Base-by-base conservation (phyloP, 2,797 vertebrate genomes). In the Prionace glauca region DNA sequence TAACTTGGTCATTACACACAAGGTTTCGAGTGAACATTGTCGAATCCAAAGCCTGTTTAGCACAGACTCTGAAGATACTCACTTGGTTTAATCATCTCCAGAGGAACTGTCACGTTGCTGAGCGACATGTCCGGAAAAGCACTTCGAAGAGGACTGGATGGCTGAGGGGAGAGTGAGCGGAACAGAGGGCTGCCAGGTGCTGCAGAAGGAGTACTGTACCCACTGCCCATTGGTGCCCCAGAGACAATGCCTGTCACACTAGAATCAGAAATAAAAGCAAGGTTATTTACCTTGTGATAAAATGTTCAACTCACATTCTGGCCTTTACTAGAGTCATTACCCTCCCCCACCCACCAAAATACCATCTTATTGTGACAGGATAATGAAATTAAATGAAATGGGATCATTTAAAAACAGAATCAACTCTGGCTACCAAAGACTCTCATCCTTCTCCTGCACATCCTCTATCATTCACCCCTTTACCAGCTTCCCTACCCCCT, bases 81-180 rank as follows among this genome's bases (percentile, higher is more conserved):
- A 99, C 99, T 99, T 96, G 99, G 98, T 96, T 98, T 99, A 96
- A 99, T 98, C 60, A 98, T 97, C 87, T 99, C 98, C 97, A 99
- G 96, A 36, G 98, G 98, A 60, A 99, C 98, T 0, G 98, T 98
- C 96, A 99, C 97, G 84, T 97, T 98, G 96, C 98, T 97, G 96
- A 99, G 97, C 86, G 98, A 99, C 95, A 97, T 97, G 50, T 98
- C 98, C 0, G 97, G 96, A 29, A 20, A 29, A 22, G 41, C 69
- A 95, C 96, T 97, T 96, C 97, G 97, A 96, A 96, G n/a, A 32
- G 98, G 98, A 96, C 98, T 98, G 96, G 96, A 87, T 95, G 97
- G 97, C 96, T 97, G 97, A 95, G 98, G 97, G 0, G 97, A 97
- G 24, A 97, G 95, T 0, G 98, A 97, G 96, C 98, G 97, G 95